These are phyloP conservation scores for Bungarus multicinctus DNA, from an alignment of 2,113 vertebrate species.

Conservation along the genomic window DNA sequence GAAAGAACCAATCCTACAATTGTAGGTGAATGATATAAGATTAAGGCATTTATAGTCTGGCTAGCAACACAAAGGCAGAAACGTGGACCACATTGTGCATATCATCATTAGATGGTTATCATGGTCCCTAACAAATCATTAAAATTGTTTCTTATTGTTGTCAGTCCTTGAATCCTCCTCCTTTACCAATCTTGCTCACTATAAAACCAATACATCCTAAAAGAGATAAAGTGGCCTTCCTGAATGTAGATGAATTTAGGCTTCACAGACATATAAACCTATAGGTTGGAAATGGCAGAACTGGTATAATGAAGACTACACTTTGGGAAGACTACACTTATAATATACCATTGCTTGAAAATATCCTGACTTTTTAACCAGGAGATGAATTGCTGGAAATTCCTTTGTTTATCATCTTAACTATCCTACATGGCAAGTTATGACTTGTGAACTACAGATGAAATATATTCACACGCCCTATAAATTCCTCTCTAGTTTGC, in stretches of 20 bases:
- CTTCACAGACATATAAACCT: neutral
- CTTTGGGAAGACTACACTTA: slow-evolving; percentile 4
- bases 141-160: neutral
- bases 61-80: neutral
- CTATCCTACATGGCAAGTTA: slow-evolving; percentile 37
- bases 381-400: slow-evolving; percentile 5
- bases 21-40: neutral
- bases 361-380: neutral
- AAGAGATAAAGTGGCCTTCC: neutral
- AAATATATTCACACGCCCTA: slow-evolving; percentile 26
- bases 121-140: neutral
- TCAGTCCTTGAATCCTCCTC: neutral
- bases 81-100: neutral
- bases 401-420: slow-evolving; percentile 28
- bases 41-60: neutral
- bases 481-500: neutral
- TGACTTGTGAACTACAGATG: slow-evolving; percentile 36
- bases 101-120: neutral
- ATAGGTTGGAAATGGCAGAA: neutral
- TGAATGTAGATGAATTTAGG: neutral
- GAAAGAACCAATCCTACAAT: neutral
- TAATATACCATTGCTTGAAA: fast-evolving
- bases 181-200: neutral
- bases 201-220: neutral
- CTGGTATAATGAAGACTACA: neutral